Conservation (phyloP, 2,113 vertebrate genomes). For the Scytalopus superciliaris region DNA sequence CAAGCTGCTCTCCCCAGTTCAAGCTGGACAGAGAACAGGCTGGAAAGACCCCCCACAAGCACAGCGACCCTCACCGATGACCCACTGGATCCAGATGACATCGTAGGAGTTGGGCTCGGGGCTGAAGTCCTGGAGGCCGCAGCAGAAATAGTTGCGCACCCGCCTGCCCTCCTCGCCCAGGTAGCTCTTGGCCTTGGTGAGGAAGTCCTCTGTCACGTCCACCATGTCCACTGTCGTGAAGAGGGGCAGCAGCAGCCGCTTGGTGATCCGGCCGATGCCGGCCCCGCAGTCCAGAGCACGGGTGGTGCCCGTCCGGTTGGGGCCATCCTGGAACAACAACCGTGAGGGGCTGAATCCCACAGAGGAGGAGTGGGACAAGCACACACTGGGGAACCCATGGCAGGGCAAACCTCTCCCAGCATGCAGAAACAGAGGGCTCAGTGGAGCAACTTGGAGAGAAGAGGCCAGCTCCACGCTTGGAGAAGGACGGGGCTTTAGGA, state of each 20-base stretch:
- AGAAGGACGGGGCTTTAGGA: not conserved
- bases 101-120: conserved; percentile 86
- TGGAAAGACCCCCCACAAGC: not conserved
- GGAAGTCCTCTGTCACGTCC: conserved; percentile 91
- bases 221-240: conserved; percentile 92
- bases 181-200: conserved; percentile 88
- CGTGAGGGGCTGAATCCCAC: not conserved
- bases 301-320: conserved; percentile 78
- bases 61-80: conserved; percentile 84
- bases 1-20: not conserved
- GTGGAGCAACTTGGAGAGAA: not conserved
- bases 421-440: fast-evolving
- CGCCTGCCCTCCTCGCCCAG: conserved; percentile 87
- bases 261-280: conserved; percentile 93
- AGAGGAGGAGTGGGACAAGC: not conserved
- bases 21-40: fast-evolving
- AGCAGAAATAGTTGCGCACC: conserved; percentile 90
- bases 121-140: conserved; percentile 90
- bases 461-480: not conserved
- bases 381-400: not conserved
- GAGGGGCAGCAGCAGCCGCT: conserved; percentile 89
- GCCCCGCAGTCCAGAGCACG: conserved; percentile 94
- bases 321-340: conserved; percentile 78
- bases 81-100: conserved; percentile 99
- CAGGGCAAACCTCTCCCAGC: not conserved